Evolutionary conservation across 2,797 vertebrate genomes (phyloP).

Genomic region (Argya squamiceps): DNA sequence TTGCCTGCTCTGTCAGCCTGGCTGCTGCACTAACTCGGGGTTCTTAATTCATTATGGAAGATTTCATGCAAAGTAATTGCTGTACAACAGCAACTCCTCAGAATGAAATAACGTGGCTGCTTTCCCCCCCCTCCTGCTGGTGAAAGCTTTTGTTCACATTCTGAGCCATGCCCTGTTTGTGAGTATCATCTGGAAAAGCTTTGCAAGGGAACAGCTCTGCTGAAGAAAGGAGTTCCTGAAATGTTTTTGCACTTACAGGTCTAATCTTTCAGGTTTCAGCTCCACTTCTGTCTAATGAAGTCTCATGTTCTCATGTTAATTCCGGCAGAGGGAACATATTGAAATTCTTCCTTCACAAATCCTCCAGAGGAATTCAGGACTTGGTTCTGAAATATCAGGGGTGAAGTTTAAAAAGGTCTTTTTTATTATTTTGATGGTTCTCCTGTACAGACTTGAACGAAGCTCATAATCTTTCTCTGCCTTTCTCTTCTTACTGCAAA

Average conservation of each 20-base stretch:
- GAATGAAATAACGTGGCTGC: conserved; percentile 20
- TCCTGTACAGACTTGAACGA: not conserved
- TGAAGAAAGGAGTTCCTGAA: not conserved
- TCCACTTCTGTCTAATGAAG: conserved; percentile 19
- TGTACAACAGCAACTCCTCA: conserved; percentile 31
- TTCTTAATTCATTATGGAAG: conserved; percentile 47
- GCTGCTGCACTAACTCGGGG: not conserved
- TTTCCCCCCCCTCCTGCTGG: not conserved
- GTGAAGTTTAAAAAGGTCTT: conserved; percentile 9
- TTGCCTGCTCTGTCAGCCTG: conserved; percentile 30
- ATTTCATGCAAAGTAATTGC: conserved; percentile 69
- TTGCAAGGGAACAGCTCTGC: not conserved
- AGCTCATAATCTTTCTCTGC: not conserved
- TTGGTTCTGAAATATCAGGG: not conserved
- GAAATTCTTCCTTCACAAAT: not conserved
- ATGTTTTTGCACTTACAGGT: not conserved
- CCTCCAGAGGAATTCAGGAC: not conserved
- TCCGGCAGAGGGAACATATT: not conserved
- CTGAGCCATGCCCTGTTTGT: not conserved
- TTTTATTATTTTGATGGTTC: not conserved
- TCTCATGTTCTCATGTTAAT: conserved; percentile 4
- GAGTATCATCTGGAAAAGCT: conserved; percentile 8
- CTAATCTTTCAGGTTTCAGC: not conserved
- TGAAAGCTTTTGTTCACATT: not conserved
- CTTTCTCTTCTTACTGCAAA: not conserved